phyloP scores from a whole-genome alignment of 2,113 vertebrate genomes.

The Corythaixoides concolor region DNA sequence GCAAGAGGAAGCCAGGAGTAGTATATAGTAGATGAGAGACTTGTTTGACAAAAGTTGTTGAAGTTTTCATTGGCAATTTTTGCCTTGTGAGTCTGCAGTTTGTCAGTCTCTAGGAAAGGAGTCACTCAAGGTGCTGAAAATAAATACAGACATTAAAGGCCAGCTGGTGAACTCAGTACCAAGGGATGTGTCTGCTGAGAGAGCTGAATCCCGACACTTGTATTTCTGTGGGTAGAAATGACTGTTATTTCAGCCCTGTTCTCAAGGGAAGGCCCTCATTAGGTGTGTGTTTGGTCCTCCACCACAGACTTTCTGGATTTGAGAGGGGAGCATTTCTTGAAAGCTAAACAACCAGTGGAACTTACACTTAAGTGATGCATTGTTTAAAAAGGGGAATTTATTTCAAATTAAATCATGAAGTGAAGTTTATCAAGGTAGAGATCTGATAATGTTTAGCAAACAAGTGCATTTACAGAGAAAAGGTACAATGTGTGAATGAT shows the following conservation, averaged over 20 bases:
- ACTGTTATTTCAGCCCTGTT: neutral
- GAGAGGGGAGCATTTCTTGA: neutral
- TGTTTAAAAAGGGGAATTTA: neutral
- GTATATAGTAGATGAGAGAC: neutral
- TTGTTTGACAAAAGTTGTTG: neutral
- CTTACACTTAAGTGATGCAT: neutral
- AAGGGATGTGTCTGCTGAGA: neutral
- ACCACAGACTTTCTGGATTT: neutral
- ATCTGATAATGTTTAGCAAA: neutral
- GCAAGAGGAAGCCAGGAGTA: neutral
- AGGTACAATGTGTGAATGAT: neutral
- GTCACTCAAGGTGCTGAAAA: neutral
- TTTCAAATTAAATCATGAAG: neutral
- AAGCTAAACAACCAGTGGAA: neutral
- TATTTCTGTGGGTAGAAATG: neutral
- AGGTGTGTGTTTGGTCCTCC: neutral
- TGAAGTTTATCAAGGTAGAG: neutral
- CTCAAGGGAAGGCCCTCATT: neutral
- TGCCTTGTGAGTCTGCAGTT: neutral
- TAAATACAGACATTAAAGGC: neutral
- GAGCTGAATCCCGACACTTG: neutral
- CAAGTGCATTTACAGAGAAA: neutral
- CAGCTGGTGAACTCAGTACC: neutral
- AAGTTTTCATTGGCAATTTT: neutral
- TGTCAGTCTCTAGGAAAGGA: neutral